Conservation (phyloP, 2,888 invertebrate genomes). For the Meta bourneti region DNA sequence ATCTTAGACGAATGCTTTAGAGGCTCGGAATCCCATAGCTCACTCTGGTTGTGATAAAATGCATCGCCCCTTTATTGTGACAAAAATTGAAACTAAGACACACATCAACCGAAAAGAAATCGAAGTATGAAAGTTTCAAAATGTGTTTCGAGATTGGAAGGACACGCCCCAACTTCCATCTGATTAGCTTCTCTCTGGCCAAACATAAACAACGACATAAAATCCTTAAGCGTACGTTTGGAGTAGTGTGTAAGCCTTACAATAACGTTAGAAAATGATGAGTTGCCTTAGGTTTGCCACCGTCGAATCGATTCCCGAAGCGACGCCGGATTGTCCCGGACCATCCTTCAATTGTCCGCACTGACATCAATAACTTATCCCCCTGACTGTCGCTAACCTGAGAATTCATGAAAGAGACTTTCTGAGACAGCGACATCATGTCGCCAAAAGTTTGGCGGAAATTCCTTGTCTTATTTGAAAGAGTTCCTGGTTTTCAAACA, state of each 20-base stretch:
- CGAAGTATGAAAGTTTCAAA: background rate
- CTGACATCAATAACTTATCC: constrained; percentile 67
- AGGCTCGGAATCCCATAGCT: no score
- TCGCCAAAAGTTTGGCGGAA: constrained; percentile 61
- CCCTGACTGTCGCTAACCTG: constrained; percentile 64
- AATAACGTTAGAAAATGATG: constrained; percentile 64
- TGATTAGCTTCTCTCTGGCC: background rate
- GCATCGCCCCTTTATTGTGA: no score
- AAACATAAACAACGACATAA: background rate
- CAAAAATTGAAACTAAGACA: no score
- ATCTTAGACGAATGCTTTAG: no score
- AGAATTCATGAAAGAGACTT: constrained; percentile 42
- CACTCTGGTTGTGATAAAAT: no score
- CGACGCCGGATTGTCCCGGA: constrained; percentile 68
- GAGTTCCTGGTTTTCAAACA: constrained; percentile 10
- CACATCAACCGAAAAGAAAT: no score
- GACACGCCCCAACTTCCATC: background rate
- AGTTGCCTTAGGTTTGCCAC: constrained; percentile 61
- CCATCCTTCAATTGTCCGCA: constrained; percentile 71
- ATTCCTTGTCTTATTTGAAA: constrained; percentile 36
- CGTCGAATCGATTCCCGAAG: constrained; percentile 57
- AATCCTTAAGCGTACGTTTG: constrained; percentile 43
- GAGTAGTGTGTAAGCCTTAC: constrained; percentile 34
- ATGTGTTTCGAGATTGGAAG: background rate
- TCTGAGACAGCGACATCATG: constrained; percentile 27